Evolutionary conservation across 1,140 invertebrate genomes (phyloP).

Genomic region (Micrasema longulum): DNA sequence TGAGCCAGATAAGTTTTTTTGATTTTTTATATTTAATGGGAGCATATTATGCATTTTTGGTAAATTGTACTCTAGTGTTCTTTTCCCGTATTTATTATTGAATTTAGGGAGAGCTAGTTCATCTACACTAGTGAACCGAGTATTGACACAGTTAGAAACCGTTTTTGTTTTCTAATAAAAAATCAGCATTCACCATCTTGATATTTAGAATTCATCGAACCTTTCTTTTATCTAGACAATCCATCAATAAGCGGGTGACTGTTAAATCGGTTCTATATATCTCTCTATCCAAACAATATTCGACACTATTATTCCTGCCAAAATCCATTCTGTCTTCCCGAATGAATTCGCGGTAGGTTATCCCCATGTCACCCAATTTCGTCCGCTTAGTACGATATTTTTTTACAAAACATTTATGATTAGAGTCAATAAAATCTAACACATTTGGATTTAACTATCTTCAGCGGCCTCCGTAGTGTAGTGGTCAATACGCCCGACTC

Average conservation of each 20-base stretch:
- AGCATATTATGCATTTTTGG: too few relatives aligned
- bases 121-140: too few relatives aligned
- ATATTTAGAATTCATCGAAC: constrained; percentile 8
- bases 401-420: background rate
- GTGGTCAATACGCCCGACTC: too few relatives aligned
- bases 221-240: constrained; percentile 4
- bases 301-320: constrained; percentile 41
- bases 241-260: constrained; percentile 34
- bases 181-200: constrained; percentile 5
- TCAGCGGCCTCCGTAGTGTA: too few relatives aligned
- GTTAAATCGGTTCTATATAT: constrained; percentile 46
- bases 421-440: background rate
- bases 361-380: background rate
- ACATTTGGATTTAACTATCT: background rate
- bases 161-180: background rate
- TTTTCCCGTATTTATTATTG: too few relatives aligned
- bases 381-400: background rate
- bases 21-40: too few relatives aligned
- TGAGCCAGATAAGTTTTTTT: too few relatives aligned
- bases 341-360: background rate
- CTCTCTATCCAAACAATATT: constrained; percentile 49
- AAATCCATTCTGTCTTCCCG: constrained; percentile 38
- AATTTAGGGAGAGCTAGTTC: too few relatives aligned
- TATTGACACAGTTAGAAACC: background rate
- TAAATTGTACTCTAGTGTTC: background rate